phyloP scores from a whole-genome alignment of 2,888 invertebrate species.

The Eumacrocentrus americanus region DNA sequence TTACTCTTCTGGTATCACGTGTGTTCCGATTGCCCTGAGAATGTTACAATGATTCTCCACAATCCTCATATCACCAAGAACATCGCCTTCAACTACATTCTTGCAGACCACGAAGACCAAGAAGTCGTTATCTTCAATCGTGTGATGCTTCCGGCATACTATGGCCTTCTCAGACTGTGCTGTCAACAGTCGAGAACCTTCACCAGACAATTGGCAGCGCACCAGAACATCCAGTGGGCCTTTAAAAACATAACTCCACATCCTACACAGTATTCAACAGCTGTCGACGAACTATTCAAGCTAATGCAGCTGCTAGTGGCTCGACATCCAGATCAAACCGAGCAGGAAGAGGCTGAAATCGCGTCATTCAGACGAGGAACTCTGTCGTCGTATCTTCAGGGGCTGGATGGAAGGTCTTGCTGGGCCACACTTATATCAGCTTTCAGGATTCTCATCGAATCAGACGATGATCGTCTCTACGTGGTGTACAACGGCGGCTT shows the following conservation, averaged over 20 bases:
- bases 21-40: slow-evolving; percentile 90
- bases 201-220: slow-evolving; percentile 84
- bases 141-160: slow-evolving; percentile 91
- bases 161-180: slow-evolving; percentile 86
- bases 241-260: slow-evolving; percentile 97
- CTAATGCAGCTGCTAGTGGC: slow-evolving; percentile 87
- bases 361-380: slow-evolving; percentile 84
- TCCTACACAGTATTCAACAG: slow-evolving; percentile 89
- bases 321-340: slow-evolving; percentile 79
- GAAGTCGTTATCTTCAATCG: slow-evolving; percentile 94
- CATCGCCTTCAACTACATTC: slow-evolving; percentile 94
- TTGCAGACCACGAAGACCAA: slow-evolving; percentile 95
- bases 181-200: slow-evolving; percentile 88
- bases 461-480: slow-evolving; percentile 85
- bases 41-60: slow-evolving; percentile 84
- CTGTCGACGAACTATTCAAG: slow-evolving; percentile 90
- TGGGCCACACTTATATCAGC: slow-evolving; percentile 95
- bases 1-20: slow-evolving; percentile 94
- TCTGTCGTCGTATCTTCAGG: slow-evolving; percentile 85
- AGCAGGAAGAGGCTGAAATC: slow-evolving; percentile 82
- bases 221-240: slow-evolving; percentile 96
- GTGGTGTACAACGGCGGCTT: slow-evolving; percentile 91
- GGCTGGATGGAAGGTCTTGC: slow-evolving; percentile 86
- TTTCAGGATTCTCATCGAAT: slow-evolving; percentile 82
- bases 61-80: slow-evolving; percentile 90